Evolutionary conservation across 2,888 invertebrate species (phyloP).

Genomic region (Cryptocheilus praepositus): DNA sequence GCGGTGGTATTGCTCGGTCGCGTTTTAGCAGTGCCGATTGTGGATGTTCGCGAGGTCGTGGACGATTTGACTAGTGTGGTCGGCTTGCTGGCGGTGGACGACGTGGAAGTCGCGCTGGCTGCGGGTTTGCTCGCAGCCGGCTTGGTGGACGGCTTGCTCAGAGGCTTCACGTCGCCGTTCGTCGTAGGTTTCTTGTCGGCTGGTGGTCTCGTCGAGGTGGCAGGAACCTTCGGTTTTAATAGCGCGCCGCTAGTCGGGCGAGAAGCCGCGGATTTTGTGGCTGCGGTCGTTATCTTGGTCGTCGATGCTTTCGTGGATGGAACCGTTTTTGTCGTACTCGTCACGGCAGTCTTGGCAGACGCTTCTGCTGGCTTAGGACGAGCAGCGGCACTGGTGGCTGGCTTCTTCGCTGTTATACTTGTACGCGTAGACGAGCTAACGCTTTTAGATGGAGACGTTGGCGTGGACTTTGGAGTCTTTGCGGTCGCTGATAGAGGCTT

Average conservation of each 20-base stretch:
- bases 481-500: conserved; percentile 55
- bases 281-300: conserved; percentile 36
- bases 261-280: conserved; percentile 25
- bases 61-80: conserved; percentile 47
- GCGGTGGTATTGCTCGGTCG: conserved; percentile 42
- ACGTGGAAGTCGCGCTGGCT: conserved; percentile 21
- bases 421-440: conserved; percentile 42
- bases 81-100: conserved; percentile 41
- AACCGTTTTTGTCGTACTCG: conserved; percentile 46
- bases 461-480: conserved; percentile 54
- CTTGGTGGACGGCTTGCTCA: conserved; percentile 45
- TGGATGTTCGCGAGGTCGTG: conserved; percentile 50
- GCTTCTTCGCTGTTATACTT: conserved; percentile 40
- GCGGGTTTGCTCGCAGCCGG: conserved; percentile 47
- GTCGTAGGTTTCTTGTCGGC: conserved; percentile 77
- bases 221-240: conserved; percentile 42
- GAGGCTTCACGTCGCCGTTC: conserved; percentile 78
- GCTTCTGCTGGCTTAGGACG: conserved; percentile 59
- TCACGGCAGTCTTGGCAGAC: conserved; percentile 39
- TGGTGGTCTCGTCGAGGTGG: conserved; percentile 60
- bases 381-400: conserved; percentile 32
- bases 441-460: conserved; percentile 62
- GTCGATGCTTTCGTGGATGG: conserved; percentile 45
- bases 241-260: conserved; percentile 38
- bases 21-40: conserved; percentile 43